phyloP scores from a whole-genome alignment of 35 echinoderm and acorn worm genomes.

The Lytechinus variegatus region DNA sequence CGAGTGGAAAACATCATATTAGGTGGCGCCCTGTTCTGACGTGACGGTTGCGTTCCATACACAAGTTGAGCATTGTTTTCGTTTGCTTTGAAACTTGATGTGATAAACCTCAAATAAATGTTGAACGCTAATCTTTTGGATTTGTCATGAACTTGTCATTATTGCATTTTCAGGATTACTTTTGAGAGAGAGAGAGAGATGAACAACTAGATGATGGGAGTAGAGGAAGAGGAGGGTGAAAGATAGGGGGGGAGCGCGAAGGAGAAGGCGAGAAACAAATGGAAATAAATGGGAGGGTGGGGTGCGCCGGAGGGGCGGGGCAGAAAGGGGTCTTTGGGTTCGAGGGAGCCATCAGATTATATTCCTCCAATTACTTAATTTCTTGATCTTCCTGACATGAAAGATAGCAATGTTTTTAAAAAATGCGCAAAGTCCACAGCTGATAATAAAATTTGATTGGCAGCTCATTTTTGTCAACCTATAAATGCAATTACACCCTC shows the following conservation, averaged over 20 bases:
- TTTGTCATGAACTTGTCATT: neutral
- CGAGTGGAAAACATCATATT: neutral
- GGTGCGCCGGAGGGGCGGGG: no score
- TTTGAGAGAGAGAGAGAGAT: neutral
- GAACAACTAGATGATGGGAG: no score
- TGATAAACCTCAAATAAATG: conserved; percentile 49
- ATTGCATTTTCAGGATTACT: neutral
- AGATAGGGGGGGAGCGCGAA: neutral
- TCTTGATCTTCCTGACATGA: no score
- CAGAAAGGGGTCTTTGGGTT: no score
- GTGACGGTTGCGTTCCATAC: conserved; percentile 33
- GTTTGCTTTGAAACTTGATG: conserved; percentile 54
- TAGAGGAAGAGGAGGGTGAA: neutral
- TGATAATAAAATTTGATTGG: neutral
- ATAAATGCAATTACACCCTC: neutral
- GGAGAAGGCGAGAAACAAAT: neutral
- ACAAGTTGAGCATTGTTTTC: conserved; percentile 56
- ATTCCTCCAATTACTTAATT: no score
- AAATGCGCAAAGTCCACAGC: neutral
- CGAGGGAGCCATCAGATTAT: no score
- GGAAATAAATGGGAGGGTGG: neutral
- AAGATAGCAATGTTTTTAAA: no score
- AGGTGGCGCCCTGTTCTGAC: neutral
- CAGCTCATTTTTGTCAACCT: neutral
- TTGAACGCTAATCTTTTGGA: conserved; percentile 41